Percentiles rank a stretch among this genome's conserved stretches.
Evolutionary conservation across 2,797 vertebrate genomes (phyloP).

Genomic region (Dermochelys coriacea): DNA sequence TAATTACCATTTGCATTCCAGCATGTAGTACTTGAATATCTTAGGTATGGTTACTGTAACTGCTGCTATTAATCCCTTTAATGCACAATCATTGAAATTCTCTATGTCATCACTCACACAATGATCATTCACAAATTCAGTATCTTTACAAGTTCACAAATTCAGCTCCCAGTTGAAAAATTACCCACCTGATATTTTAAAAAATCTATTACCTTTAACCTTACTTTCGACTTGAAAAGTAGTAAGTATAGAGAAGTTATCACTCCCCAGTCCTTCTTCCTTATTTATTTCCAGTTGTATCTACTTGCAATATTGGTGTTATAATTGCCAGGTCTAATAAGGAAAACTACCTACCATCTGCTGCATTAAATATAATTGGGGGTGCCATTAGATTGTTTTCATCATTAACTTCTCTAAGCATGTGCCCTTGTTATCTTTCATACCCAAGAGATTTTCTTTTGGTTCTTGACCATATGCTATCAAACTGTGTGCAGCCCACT

Average conservation of each 20-base stretch:
- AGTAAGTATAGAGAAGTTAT: no score
- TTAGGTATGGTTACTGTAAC: background rate
- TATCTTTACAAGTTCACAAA: no score
- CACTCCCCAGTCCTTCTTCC: background rate
- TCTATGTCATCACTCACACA: no score
- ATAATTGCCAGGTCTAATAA: background rate
- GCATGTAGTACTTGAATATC: background rate
- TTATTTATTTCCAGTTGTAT: background rate
- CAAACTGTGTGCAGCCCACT: no score
- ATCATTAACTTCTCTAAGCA: background rate
- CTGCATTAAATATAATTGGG: background rate
- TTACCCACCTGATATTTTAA: no score
- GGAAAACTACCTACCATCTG: background rate
- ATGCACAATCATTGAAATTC: no score
- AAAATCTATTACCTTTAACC: no score
- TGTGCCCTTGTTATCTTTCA: background rate
- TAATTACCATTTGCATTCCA: background rate
- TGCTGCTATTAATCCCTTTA: background rate
- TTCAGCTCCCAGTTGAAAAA: no score
- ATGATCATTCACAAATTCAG: no score
- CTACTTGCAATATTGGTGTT: background rate
- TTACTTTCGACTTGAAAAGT: background rate
- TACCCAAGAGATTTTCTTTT: background rate
- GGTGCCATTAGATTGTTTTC: background rate
- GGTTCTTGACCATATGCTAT: background rate